These are phyloP conservation scores for Syndactyla subalaris DNA, from an alignment of 2,797 vertebrate genomes.

Conservation along the genomic window DNA sequence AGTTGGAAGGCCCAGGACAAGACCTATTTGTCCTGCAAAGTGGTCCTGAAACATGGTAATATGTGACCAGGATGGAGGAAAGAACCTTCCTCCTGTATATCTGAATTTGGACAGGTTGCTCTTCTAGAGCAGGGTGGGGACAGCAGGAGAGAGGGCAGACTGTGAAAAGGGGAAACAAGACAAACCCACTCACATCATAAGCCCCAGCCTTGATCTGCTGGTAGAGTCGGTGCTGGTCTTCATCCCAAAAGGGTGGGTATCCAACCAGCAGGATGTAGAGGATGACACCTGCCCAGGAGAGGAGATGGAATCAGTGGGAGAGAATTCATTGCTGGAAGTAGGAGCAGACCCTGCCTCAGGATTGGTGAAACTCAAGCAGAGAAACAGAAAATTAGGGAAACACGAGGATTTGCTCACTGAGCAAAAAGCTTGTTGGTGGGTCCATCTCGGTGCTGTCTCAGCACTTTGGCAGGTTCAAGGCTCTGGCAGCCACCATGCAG, in stretches of 20 bases:
- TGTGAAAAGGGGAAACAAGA: background rate
- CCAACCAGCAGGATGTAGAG: constrained; percentile 95
- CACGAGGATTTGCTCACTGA: background rate
- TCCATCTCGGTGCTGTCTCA: background rate
- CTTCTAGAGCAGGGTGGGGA: background rate
- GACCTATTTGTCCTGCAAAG: background rate
- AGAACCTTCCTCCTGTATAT: fast-evolving
- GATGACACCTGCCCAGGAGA: constrained; percentile 86
- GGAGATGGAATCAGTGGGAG: background rate
- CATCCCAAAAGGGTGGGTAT: constrained; percentile 98
- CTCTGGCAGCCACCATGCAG: background rate
- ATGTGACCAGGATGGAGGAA: background rate
- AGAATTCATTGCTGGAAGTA: background rate
- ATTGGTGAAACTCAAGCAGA: background rate
- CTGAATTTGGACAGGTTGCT: background rate
- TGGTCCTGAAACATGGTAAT: background rate
- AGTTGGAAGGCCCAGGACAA: background rate
- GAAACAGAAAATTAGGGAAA: background rate
- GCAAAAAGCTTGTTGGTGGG: background rate
- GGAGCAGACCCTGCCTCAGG: background rate
- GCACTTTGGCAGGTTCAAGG: background rate
- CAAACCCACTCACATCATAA: constrained; percentile 88
- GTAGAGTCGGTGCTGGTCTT: constrained; percentile 96
- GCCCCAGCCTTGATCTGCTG: constrained; percentile 99
- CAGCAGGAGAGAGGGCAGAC: background rate